These are phyloP conservation scores for Elephas maximus DNA, from an alignment of 2,113 vertebrate species.

Conservation along the genomic window DNA sequence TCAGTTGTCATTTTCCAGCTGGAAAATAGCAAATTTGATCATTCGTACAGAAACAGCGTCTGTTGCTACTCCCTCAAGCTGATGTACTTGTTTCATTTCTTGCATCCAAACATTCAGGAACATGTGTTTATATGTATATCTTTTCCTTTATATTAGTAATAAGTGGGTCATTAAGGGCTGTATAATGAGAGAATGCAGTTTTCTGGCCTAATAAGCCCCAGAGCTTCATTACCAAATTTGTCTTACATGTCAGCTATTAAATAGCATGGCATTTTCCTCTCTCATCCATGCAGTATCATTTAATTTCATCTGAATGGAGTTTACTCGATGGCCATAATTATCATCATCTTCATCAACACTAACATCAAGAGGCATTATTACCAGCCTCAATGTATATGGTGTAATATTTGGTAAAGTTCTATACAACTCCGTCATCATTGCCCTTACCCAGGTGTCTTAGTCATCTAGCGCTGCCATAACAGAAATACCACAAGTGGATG, in stretches of 20 bases:
- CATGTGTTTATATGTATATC: slow-evolving; percentile 73
- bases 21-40: slow-evolving; percentile 78
- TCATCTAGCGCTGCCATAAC: too few relatives aligned
- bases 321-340: slow-evolving; percentile 75
- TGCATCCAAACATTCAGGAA: slow-evolving; percentile 74
- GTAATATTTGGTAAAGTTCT: background rate
- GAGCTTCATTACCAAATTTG: slow-evolving; percentile 77
- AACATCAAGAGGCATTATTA: slow-evolving; percentile 68
- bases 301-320: slow-evolving; percentile 81
- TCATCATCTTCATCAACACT: slow-evolving; percentile 67
- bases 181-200: slow-evolving; percentile 74
- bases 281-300: slow-evolving; percentile 67
- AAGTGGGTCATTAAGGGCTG: slow-evolving; percentile 78
- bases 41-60: slow-evolving; percentile 76
- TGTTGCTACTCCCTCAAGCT: slow-evolving; percentile 80
- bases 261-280: slow-evolving; percentile 67
- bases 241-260: slow-evolving; percentile 74
- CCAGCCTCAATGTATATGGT: slow-evolving; percentile 42
- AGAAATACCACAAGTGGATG: too few relatives aligned
- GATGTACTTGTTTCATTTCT: slow-evolving; percentile 73
- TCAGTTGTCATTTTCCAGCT: slow-evolving; percentile 81
- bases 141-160: slow-evolving; percentile 80
- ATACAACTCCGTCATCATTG: background rate
- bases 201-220: slow-evolving; percentile 69
- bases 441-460: background rate